These are phyloP conservation scores for Festucalex cinctus DNA, from an alignment of 2,113 vertebrate species.

Conservation along the genomic window DNA sequence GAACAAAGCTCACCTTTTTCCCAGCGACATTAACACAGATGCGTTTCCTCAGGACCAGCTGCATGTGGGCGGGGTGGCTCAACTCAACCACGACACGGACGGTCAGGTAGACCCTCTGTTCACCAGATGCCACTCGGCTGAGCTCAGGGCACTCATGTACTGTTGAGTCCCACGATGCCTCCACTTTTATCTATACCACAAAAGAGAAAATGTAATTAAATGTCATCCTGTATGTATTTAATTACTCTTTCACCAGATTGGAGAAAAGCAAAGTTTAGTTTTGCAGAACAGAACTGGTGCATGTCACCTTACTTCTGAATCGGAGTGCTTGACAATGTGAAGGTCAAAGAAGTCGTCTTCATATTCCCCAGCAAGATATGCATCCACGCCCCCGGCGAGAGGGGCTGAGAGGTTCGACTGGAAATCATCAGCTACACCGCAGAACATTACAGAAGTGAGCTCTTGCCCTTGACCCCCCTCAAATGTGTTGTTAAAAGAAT, in stretches of 20 bases:
- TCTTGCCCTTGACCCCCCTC: neutral
- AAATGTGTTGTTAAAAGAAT: neutral
- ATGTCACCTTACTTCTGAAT: constrained; percentile 78
- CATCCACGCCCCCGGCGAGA: constrained; percentile 88
- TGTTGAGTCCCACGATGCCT: constrained; percentile 94
- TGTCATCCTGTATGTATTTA: too few relatives aligned
- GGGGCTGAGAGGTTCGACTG: constrained; percentile 85
- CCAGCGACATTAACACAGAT: constrained; percentile 85
- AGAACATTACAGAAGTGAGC: too few relatives aligned
- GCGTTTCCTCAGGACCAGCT: constrained; percentile 88
- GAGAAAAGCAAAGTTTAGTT: neutral
- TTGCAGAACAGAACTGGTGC: neutral
- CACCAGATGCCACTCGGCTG: constrained; percentile 79
- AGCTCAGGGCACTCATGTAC: constrained; percentile 89
- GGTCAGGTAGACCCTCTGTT: constrained; percentile 89
- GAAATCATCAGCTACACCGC: constrained; percentile 87
- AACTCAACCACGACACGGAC: constrained; percentile 85
- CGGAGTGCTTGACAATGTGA: constrained; percentile 88
- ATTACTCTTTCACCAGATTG: neutral
- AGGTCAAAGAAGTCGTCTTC: constrained; percentile 95
- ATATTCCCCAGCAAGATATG: constrained; percentile 83
- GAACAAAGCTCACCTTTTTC: constrained; percentile 59
- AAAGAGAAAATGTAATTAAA: neutral
- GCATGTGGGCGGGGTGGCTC: constrained; percentile 94
- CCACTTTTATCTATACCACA: constrained; percentile 81